Conservation (phyloP, 2,888 invertebrate genomes). For the Nesidiocoris tenuis region DNA sequence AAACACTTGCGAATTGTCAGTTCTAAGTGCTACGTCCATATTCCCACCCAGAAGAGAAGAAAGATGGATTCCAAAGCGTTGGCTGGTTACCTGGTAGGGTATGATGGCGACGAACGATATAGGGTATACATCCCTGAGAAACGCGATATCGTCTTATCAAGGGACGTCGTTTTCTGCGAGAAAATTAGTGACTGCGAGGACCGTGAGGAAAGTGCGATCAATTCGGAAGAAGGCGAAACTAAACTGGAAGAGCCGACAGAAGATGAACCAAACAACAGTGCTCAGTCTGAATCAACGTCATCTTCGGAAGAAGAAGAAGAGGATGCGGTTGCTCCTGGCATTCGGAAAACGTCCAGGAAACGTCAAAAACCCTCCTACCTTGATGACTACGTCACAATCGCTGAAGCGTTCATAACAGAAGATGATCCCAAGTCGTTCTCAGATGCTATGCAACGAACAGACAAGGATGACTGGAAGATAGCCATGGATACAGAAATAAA, state of each 20-base stretch:
- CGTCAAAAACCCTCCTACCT: background rate
- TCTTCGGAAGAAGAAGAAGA: conserved; percentile 2
- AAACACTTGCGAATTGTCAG: conserved; percentile 25
- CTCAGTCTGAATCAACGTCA: background rate
- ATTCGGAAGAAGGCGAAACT: background rate
- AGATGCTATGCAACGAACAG: conserved; percentile 2
- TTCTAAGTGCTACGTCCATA: conserved; percentile 32
- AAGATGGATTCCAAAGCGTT: conserved; percentile 50
- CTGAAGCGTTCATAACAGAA: background rate
- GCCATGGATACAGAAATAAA: conserved; percentile 4
- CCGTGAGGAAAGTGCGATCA: background rate
- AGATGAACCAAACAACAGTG: background rate
- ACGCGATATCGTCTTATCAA: conserved; percentile 49
- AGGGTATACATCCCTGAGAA: conserved; percentile 49
- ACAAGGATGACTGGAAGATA: background rate
- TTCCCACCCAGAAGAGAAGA: conserved; percentile 49
- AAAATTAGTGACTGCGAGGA: conserved; percentile 8
- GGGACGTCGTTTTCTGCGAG: conserved; percentile 48
- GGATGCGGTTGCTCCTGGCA: background rate
- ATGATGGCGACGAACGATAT: conserved; percentile 52
- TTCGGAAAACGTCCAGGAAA: background rate
- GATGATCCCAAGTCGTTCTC: background rate
- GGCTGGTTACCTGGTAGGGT: conserved; percentile 50
- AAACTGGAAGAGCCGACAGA: background rate
- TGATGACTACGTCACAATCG: conserved; percentile 2